These are phyloP conservation scores for Oryctes rhinoceros DNA, from an alignment of 1,140 invertebrate genomes.

Conservation along the genomic window DNA sequence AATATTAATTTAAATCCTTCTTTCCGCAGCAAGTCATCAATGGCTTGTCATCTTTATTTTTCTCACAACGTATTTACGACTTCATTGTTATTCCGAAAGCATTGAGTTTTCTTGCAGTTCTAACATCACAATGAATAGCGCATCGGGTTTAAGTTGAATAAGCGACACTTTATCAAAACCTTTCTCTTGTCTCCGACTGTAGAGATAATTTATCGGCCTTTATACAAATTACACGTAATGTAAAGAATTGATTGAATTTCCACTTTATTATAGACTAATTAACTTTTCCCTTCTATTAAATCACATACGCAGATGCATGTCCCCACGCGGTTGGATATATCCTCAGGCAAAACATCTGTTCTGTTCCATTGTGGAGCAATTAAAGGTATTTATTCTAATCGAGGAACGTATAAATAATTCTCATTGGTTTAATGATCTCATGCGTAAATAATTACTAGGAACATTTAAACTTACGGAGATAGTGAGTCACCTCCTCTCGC, in stretches of 20 bases:
- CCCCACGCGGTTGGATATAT: not conserved
- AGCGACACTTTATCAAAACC: not conserved
- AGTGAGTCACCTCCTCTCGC: not conserved
- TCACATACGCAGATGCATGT: no score
- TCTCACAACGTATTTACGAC: not conserved
- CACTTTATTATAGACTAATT: no score
- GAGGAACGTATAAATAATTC: not conserved
- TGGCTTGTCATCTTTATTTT: no score
- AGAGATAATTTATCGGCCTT: no score
- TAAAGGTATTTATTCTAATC: not conserved
- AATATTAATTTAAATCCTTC: no score
- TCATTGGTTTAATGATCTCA: conserved; percentile 19
- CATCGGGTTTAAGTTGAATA: not conserved
- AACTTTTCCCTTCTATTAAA: no score
- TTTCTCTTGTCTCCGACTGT: no score
- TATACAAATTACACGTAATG: no score
- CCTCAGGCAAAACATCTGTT: conserved; percentile 3
- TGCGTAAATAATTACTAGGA: not conserved
- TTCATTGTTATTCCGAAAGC: conserved; percentile 1
- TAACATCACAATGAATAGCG: conserved; percentile 4
- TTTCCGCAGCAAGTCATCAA: no score
- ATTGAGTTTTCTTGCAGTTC: not conserved
- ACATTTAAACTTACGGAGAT: not conserved
- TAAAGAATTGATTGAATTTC: no score
- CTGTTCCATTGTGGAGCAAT: not conserved